phyloP scores from a whole-genome alignment of 64 coral and sea anemone species.

The Porites lutea region DNA sequence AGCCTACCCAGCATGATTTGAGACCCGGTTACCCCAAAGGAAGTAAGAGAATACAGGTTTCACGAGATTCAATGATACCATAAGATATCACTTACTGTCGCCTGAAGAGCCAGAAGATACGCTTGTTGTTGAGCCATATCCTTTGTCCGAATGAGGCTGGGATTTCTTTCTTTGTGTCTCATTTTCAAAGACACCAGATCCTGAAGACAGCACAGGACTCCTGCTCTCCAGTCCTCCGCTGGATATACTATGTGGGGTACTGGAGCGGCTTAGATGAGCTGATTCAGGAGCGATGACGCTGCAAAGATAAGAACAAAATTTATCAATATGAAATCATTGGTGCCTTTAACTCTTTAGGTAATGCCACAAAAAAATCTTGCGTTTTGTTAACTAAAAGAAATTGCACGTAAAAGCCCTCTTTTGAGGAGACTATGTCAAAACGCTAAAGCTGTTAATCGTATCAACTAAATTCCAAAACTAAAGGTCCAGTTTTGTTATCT shows the following conservation, averaged over 20 bases:
- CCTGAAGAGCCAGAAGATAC: constrained; percentile 81
- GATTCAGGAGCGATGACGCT: neutral
- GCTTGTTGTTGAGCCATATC: constrained; percentile 85
- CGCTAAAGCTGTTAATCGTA: too few species aligned
- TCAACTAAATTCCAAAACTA: too few species aligned
- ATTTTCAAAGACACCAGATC: constrained; percentile 65
- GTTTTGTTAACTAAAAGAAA: too few species aligned
- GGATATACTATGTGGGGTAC: constrained; percentile 55
- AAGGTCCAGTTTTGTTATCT: too few species aligned
- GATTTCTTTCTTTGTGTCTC: constrained; percentile 64
- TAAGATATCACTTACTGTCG: constrained; percentile 13
- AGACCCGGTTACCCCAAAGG: too few species aligned
- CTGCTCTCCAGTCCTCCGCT: neutral
- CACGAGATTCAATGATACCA: neutral
- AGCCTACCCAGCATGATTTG: too few species aligned
- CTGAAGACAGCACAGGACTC: constrained; percentile 24
- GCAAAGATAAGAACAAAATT: neutral
- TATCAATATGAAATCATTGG: too few species aligned
- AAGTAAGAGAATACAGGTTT: too few species aligned
- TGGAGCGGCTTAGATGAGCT: constrained; percentile 21
- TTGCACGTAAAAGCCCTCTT: too few species aligned
- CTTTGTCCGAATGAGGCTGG: constrained; percentile 79
- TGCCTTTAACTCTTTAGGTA: too few species aligned
- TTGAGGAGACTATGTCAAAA: too few species aligned
- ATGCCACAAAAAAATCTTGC: too few species aligned